These are phyloP conservation scores for Anableps anableps DNA, from an alignment of 2,797 vertebrate species.

Conservation along the genomic window DNA sequence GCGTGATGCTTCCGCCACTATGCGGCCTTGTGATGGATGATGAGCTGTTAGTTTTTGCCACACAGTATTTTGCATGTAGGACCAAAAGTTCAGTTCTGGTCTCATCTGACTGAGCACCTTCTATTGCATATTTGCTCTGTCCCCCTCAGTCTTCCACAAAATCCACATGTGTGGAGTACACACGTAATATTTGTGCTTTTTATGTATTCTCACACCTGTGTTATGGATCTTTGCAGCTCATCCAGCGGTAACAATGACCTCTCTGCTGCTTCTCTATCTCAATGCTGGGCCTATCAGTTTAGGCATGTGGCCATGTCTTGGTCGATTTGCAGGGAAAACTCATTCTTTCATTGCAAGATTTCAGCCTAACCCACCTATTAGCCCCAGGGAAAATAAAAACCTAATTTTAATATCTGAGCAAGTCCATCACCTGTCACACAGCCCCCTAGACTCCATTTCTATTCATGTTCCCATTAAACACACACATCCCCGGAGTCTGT, in stretches of 20 bases:
- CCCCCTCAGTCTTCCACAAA: too few relatives aligned
- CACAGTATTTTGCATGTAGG: too few relatives aligned
- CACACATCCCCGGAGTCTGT: slow-evolving; percentile 6
- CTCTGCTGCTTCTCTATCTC: neutral
- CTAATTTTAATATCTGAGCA: slow-evolving; percentile 29
- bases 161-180: too few relatives aligned
- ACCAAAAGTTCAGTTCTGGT: too few relatives aligned
- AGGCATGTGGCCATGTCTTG: neutral
- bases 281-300: too few relatives aligned
- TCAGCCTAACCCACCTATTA: neutral
- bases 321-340: neutral
- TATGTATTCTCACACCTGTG: too few relatives aligned
- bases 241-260: neutral
- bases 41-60: too few relatives aligned
- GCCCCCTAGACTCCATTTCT: slow-evolving; percentile 41
- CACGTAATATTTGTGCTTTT: too few relatives aligned
- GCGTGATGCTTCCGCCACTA: too few relatives aligned
- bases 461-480: slow-evolving; percentile 51
- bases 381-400: slow-evolving; percentile 5
- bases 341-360: neutral
- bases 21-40: too few relatives aligned
- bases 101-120: too few relatives aligned
- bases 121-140: too few relatives aligned
- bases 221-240: neutral
- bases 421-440: slow-evolving; percentile 46